phyloP scores from a whole-genome alignment of 2,113 vertebrate genomes.

The Menura novaehollandiae region DNA sequence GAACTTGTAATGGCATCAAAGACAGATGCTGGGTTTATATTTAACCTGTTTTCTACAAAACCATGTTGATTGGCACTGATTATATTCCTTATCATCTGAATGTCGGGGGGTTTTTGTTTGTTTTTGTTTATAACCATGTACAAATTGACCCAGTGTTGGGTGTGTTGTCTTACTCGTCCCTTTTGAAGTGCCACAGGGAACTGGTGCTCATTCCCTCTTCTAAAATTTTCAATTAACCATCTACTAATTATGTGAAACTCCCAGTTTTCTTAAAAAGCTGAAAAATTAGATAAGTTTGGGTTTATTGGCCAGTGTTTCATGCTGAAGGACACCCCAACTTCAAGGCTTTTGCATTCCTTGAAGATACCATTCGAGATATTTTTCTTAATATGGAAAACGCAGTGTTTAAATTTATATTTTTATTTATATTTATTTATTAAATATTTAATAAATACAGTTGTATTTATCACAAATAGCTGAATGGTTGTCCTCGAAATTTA shows the following conservation, averaged over 20 bases:
- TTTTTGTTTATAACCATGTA: background rate
- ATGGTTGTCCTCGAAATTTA: background rate
- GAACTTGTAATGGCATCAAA: background rate
- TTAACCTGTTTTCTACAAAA: conserved; percentile 38
- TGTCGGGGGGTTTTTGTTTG: rapidly evolving
- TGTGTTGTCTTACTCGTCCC: background rate
- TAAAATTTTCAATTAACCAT: background rate
- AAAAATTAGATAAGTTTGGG: background rate
- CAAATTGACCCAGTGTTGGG: background rate
- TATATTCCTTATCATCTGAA: background rate
- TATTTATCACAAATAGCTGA: background rate
- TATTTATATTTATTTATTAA: background rate
- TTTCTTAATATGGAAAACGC: background rate
- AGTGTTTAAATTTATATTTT: background rate
- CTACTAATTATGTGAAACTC: background rate
- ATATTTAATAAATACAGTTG: background rate
- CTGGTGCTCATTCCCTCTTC: background rate
- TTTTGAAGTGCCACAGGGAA: background rate
- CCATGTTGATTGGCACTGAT: conserved; percentile 5
- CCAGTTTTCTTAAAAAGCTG: background rate
- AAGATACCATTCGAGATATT: background rate
- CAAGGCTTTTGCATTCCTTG: background rate
- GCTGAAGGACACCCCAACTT: background rate
- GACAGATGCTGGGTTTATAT: background rate
- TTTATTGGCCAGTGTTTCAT: background rate